Base-by-base conservation (phyloP, 1,140 invertebrate genomes). In the Maniola jurtina region DNA sequence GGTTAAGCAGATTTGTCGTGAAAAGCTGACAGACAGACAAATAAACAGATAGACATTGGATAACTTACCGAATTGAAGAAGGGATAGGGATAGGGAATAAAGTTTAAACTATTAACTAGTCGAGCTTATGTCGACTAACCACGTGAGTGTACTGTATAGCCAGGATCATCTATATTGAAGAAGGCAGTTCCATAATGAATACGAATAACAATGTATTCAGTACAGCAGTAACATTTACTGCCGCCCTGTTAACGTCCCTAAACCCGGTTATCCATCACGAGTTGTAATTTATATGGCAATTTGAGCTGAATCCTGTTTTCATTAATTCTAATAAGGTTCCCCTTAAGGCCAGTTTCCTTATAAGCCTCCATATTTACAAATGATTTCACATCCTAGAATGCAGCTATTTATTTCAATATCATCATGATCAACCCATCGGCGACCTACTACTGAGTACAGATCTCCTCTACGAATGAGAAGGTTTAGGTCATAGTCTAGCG, bases 241-340 rank as follows among this genome's bases (percentile, higher is more conserved):
- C 48, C 48, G 52, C 55, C 36, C 48, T 56, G 68, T 72, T 72
- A 71, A 66, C 57, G 64, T 73, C 65, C 65, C 57, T 58, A 50
- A 62, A 66, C 45, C 47, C 54, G 15, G 48, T 67, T 76, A 83
- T 77, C 72, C 72, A 77, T 80, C 71, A 81, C 71, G 65, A 45
- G 58, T 38, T 56, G 62, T 72, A 77, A 82, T 84, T 81, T 79
- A 82, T 79, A 73, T 73, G 71, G 72, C 75, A 68, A 74, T 74
- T 73, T 72, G 68, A 50, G 54, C 64, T 73, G 69, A 66, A 77
- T 80, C 70, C 73, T 75, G 76, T 68, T 73, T 77, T 77, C 80
- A 79, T 84, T 82, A 79, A 82, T 81, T 74, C 77, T 72, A 76
- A 77, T 77, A 76, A 72, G 67, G 75, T 72, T 68, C 71, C 72